Percentiles rank a stretch among this genome's conserved stretches.
Evolutionary conservation across 2,797 vertebrate genomes (phyloP).

Genomic region (Melopsittacus undulatus): DNA sequence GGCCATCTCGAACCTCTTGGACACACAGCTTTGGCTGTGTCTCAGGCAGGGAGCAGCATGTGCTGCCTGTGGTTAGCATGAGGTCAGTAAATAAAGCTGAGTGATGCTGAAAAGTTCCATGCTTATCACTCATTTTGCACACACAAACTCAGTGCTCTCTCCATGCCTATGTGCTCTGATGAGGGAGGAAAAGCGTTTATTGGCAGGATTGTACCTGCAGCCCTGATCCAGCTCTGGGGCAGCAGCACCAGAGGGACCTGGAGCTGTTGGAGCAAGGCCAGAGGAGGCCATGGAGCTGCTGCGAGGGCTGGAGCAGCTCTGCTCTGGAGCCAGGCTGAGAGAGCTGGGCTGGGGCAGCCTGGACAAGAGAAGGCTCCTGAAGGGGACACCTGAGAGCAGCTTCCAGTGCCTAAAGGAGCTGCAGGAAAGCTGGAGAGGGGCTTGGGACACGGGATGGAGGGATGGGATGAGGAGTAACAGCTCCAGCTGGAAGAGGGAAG

Average conservation of each 20-base stretch:
- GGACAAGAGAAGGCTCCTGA: no score
- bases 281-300: neutral
- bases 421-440: no score
- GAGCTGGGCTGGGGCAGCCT: no score
- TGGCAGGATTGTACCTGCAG: neutral
- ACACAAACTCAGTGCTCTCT: neutral
- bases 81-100: neutral
- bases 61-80: neutral
- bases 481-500: no score
- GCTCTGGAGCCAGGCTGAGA: no score
- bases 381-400: no score
- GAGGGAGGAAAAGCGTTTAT: neutral
- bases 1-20: neutral
- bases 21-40: rapidly evolving
- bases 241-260: neutral
- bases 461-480: no score
- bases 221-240: neutral
- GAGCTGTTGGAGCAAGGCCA: rapidly evolving
- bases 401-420: no score
- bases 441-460: no score
- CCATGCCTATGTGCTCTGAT: neutral
- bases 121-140: neutral
- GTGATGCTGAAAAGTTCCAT: neutral
- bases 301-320: no score
- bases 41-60: neutral